Evolutionary conservation across 2,113 vertebrate species (phyloP).

Genomic region (Brachypodius melanocephalos): DNA sequence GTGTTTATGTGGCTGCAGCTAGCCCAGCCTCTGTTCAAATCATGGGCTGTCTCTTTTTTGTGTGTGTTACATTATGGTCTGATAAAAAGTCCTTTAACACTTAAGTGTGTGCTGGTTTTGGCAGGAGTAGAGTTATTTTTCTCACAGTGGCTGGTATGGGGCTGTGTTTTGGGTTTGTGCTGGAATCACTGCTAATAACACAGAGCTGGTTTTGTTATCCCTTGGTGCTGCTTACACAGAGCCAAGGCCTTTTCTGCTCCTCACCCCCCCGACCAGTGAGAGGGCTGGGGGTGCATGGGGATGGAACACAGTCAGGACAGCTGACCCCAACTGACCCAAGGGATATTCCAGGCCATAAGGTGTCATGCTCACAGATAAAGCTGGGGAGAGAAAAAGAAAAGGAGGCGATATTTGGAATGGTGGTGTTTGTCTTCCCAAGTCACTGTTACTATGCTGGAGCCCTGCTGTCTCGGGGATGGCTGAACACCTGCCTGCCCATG

Average conservation of each 20-base stretch:
- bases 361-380: background rate
- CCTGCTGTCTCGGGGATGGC: background rate
- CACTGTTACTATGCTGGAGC: background rate
- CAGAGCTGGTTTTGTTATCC: fast-evolving
- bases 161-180: background rate
- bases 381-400: background rate
- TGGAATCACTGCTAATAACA: background rate
- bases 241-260: background rate
- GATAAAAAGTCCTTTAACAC: background rate
- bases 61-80: background rate
- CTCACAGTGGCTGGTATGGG: background rate
- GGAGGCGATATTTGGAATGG: background rate
- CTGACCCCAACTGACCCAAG: background rate
- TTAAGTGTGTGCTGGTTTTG: background rate
- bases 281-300: background rate
- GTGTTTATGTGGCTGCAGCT: background rate
- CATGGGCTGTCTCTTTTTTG: background rate
- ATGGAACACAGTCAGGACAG: background rate
- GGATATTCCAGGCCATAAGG: background rate
- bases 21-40: background rate
- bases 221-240: background rate
- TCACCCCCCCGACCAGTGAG: background rate
- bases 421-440: background rate
- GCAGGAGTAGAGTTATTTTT: background rate
- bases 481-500: background rate